Base-by-base conservation (phyloP, 2,797 vertebrate genomes). In the Aotus griseimembra region DNA sequence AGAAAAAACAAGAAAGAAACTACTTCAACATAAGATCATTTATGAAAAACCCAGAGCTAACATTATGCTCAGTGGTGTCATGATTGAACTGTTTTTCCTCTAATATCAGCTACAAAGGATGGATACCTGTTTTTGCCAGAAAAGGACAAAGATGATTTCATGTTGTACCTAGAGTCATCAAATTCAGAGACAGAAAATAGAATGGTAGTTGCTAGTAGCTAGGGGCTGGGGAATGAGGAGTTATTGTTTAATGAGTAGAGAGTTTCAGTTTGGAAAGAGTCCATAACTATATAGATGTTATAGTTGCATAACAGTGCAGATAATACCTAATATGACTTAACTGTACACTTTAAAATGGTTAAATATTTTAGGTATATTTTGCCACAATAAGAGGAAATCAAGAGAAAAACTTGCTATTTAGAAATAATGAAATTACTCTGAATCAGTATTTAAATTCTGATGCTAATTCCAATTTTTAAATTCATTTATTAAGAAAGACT, bases 341-440 rank as follows among this genome's bases (percentile, higher is more conserved):
- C 20, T 73, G 9, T 52, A 92, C 83, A 61, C n/a, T 81, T 80
- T 57, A 73, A 86, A 76, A 81, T 80, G 12, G 48, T 75, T 84
- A 76, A 41, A n/a, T 61, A 4, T 44, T 73, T 41, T 61, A 46
- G 67, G 4, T 41, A 39, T 88, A 57, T 91, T 91, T 67, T 83
- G n/a, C 36, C 46, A 88, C 19, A 10, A 33, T 81, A 81, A 41
- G 61, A 81, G 50, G 85, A 82, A 96, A 90, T 77, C 17, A 70
- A 70, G 44, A 79, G 4, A 61, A 83, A 48, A 75, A 36, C 9
- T 81, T 19, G 13, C n/a, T 92, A 64, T 61, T 61, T 75, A 93
- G 73, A 93, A 94, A 28, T 76, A 94, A 20, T 82, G 41, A 81
- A 95, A 95, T 88, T 17, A 64, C 76, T 93, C 1, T 90, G 41